Base-by-base conservation (phyloP, 1,140 invertebrate species). In the Sitobion miscanthi region DNA sequence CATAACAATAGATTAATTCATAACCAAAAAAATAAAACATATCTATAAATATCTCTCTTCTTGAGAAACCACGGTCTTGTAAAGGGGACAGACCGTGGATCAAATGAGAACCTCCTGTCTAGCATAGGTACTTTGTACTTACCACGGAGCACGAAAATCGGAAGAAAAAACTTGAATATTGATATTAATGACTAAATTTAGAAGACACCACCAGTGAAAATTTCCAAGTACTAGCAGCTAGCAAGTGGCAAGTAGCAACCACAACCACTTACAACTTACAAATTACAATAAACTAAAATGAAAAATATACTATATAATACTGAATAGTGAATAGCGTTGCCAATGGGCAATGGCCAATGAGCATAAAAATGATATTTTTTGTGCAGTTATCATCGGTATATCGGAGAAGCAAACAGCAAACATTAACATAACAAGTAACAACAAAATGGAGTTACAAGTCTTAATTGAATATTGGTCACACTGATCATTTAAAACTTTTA, bases 301-400 rank as follows among this genome's bases (percentile, higher is more conserved):
- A 88, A 88, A 49, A 87, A 30, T 30, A 42, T 30, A 5, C 14
- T 69, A 69, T n/a, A 69, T 69, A 69, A 77, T 77, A 77, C 14
- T 77, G 30, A 30, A 62, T 62, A 30, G 8, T 30, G 57, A n/a
- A 69, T 30, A 14, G 25, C 62, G 30, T 2, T 69, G 62, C 62
- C 30, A n/a, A 69, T 30, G 30, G 62, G 9, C 62, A 30, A 62
- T 62, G 30, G 11, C 30, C 57, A 77, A 77, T 77, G n/a, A 77
- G 30, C 62, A 11, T 89, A 69, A 90, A 90, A 69, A n/a, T 30
- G 52, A 90, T 62, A 88, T 35, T 89, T 20, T 38, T 42, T 8
- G 30, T 69, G 54, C 57, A 69, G 89, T 90, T 90, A 90, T 90
- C 89, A 90, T 69, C 25, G 35, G 11, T 35, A 14, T 77, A 77